These are phyloP conservation scores for Drosophila borborema DNA, from an alignment of 2,888 invertebrate species.

Conservation along the genomic window DNA sequence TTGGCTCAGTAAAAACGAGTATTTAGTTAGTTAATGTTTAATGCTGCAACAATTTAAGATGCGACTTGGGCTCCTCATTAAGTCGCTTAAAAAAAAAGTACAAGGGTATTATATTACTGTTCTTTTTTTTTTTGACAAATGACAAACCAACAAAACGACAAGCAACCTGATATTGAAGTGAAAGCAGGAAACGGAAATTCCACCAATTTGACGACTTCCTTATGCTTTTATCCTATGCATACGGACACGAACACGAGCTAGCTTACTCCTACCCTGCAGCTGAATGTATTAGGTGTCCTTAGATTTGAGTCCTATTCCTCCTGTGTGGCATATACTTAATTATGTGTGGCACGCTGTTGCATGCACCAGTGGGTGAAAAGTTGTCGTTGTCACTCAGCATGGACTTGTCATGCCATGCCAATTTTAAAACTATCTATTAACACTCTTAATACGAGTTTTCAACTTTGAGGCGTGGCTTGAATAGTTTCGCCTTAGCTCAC, in stretches of 20 bases:
- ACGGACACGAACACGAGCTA: slow-evolving; percentile 8
- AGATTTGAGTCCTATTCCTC: background rate
- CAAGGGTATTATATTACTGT: background rate
- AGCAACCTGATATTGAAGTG: slow-evolving; percentile 38
- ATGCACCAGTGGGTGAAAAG: slow-evolving; percentile 26
- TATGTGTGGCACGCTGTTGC: slow-evolving; percentile 36
- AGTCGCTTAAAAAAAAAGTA: slow-evolving; percentile 3
- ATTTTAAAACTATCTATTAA: slow-evolving; percentile 23
- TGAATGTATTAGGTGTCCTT: slow-evolving; percentile 2
- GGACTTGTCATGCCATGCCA: background rate
- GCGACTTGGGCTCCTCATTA: background rate
- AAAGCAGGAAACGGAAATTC: slow-evolving; percentile 58
- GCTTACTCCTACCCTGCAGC: background rate
- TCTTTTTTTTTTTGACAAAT: background rate
- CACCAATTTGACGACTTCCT: slow-evolving; percentile 55
- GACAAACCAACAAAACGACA: slow-evolving; percentile 10
- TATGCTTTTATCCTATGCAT: slow-evolving; percentile 22
- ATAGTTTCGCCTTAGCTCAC: background rate
- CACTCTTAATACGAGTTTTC: slow-evolving; percentile 4
- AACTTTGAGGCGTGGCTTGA: background rate
- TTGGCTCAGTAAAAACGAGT: slow-evolving; percentile 10
- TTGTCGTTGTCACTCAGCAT: slow-evolving; percentile 22
- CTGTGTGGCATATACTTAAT: slow-evolving; percentile 18
- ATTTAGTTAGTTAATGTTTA: slow-evolving; percentile 6
- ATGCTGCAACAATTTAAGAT: slow-evolving; percentile 20